A percentile compares a stretch with the other conserved stretches of the same genome.
These are phyloP conservation scores for Forbesichthys agassizii DNA, from an alignment of 2,113 vertebrate species.

Conservation along the genomic window DNA sequence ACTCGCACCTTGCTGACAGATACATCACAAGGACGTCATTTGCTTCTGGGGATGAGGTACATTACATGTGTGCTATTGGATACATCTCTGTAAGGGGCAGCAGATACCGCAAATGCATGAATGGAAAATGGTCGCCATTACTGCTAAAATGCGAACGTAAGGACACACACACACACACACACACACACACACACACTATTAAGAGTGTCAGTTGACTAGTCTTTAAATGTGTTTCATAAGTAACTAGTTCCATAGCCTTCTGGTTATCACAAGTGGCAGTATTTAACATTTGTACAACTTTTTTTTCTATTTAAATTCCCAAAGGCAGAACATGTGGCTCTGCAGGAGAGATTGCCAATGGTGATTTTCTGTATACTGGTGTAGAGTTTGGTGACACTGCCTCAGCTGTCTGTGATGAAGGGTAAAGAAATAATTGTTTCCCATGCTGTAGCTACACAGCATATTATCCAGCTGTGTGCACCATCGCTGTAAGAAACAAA, in stretches of 20 bases:
- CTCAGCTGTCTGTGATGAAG: conserved; percentile 57
- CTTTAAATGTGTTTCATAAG: not conserved
- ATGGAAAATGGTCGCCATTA: conserved; percentile 48
- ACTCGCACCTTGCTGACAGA: conserved; percentile 26
- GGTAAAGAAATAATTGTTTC: conserved; percentile 47
- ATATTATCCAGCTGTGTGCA: too few relatives aligned
- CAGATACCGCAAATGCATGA: conserved; percentile 24
- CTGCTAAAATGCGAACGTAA: conserved; percentile 54
- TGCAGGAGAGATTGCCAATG: conserved; percentile 62
- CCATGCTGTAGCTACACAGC: too few relatives aligned
- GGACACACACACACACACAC: conserved; percentile 1
- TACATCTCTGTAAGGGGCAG: conserved; percentile 24
- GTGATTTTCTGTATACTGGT: conserved; percentile 64
- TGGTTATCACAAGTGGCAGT: not conserved
- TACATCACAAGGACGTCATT: conserved; percentile 30
- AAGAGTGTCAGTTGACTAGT: too few relatives aligned
- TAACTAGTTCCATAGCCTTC: not conserved
- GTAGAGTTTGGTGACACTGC: conserved; percentile 67
- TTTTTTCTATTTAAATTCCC: not conserved
- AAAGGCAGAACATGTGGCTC: conserved; percentile 67
- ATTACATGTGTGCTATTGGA: conserved; percentile 49
- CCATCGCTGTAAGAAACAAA: too few relatives aligned
- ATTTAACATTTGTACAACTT: not conserved
- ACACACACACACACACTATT: too few relatives aligned
- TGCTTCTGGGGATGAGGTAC: conserved; percentile 24